Base-by-base conservation (phyloP, 2,113 vertebrate genomes). In the Carassius auratus region DNA sequence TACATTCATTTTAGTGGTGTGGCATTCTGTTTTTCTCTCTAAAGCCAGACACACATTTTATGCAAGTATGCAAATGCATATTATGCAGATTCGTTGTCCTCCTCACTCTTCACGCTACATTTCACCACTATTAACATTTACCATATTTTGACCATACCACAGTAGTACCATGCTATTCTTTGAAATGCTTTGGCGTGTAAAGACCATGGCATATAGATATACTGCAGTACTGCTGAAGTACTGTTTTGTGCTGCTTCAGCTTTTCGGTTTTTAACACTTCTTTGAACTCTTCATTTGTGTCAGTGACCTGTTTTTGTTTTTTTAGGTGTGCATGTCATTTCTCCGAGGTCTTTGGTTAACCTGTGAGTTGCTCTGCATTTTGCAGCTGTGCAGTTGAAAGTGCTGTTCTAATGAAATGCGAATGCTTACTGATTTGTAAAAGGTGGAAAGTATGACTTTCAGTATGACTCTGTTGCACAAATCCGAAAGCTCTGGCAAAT, bases 271-370 rank as follows among this genome's bases (percentile, higher is more conserved):
- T 61, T 80, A 8, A 45, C n/a, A 38, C 2, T 8, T 14, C 15
- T 26, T 80, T 80, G 36, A 64, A 80, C 78, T 80, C 59, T 48
- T 66, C 14, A 80, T 62, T 45, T 64, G 38, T 64, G 59, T 80
- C 78, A 30, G 13, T 42, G 33, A 80, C 59, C 59, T 26, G 14
- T 48, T 80, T 23, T 62, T 5, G 10, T 7, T n/a, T 13, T 30
- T 30, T 59, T 19, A 13, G 55, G 12, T 38, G 19, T 78, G 59
- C 38, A 9, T 62, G 3, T 61, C 36, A 23, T 23, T 62, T 61
- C 33, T 62, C 0, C 7, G 33, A 79, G 57, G 42, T 13, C 7
- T 38, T 79, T 62, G 76, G 76, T 79, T 62, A 79, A 42, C 57
- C 36, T 30, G 76, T 19, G n/a, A n/a, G 19, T 13, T 59, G 76